Evolutionary conservation across 2,113 vertebrate species (phyloP).

Genomic region (Bubo scandiacus): DNA sequence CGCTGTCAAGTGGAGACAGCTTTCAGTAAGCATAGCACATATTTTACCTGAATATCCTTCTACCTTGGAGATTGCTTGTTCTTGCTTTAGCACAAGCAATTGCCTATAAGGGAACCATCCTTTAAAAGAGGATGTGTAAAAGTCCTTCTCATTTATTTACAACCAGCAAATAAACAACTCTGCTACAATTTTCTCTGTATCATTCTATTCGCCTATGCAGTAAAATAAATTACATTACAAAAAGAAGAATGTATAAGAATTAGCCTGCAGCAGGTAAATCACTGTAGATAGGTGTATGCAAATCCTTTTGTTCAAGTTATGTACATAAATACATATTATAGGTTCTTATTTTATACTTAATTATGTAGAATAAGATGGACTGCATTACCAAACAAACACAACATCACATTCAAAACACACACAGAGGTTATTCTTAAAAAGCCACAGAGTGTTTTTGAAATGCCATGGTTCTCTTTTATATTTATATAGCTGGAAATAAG

Average conservation of each 20-base stretch:
- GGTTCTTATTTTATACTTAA: neutral
- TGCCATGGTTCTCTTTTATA: neutral
- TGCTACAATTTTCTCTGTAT: neutral
- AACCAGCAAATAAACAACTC: neutral
- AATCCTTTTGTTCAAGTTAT: neutral
- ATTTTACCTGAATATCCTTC: neutral
- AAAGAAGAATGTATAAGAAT: neutral
- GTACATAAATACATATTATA: neutral
- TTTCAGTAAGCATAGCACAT: neutral
- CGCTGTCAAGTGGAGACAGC: neutral
- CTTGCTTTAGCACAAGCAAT: neutral
- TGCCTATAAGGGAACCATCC: neutral
- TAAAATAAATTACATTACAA: neutral
- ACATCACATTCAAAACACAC: neutral
- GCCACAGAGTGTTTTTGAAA: neutral
- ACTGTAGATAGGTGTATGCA: neutral
- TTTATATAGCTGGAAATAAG: neutral
- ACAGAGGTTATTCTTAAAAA: neutral
- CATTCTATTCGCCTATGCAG: neutral
- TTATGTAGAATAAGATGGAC: neutral
- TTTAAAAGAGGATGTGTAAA: neutral
- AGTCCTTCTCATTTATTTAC: neutral
- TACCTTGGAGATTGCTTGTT: neutral
- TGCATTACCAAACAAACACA: neutral
- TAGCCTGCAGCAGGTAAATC: neutral